Percentiles rank a stretch among this genome's conserved stretches.
Evolutionary conservation across 2,113 vertebrate genomes (phyloP).

Genomic region (Zosterops hypoxanthus): DNA sequence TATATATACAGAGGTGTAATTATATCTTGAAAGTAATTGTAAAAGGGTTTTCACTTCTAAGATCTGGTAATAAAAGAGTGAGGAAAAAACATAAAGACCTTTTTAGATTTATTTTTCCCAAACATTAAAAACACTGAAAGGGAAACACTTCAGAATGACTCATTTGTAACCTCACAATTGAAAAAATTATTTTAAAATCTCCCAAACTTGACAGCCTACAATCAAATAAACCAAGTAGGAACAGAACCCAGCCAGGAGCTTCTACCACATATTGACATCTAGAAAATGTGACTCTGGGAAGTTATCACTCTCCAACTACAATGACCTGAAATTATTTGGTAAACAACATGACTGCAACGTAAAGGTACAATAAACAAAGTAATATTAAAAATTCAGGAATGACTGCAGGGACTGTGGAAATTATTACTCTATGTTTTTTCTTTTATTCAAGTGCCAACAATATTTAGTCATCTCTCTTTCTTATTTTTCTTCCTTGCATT

Average conservation of each 20-base stretch:
- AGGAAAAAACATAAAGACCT: background rate
- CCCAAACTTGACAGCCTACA: constrained; percentile 42
- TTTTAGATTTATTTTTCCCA: constrained; percentile 22
- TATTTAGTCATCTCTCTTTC: constrained; percentile 49
- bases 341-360: constrained; percentile 37
- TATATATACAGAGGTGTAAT: background rate
- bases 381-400: constrained; percentile 64
- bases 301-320: constrained; percentile 39
- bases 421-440: constrained; percentile 6
- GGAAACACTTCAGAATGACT: constrained; percentile 34
- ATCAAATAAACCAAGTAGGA: constrained; percentile 57
- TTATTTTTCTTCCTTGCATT: background rate
- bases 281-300: constrained; percentile 54
- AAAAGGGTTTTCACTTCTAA: background rate
- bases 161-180: constrained; percentile 24
- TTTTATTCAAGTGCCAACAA: constrained; percentile 38
- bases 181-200: constrained; percentile 49
- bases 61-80: background rate
- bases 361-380: constrained; percentile 57
- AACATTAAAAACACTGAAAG: constrained; percentile 15
- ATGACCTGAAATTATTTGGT: constrained; percentile 49
- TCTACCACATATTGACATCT: background rate
- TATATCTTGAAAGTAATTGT: background rate
- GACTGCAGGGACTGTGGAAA: constrained; percentile 21
- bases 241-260: constrained; percentile 30